Evolutionary conservation across 2,797 vertebrate genomes (phyloP), one percentile per base, ranked within the genome.

Genomic region (Sphenodon punctatus): DNA sequence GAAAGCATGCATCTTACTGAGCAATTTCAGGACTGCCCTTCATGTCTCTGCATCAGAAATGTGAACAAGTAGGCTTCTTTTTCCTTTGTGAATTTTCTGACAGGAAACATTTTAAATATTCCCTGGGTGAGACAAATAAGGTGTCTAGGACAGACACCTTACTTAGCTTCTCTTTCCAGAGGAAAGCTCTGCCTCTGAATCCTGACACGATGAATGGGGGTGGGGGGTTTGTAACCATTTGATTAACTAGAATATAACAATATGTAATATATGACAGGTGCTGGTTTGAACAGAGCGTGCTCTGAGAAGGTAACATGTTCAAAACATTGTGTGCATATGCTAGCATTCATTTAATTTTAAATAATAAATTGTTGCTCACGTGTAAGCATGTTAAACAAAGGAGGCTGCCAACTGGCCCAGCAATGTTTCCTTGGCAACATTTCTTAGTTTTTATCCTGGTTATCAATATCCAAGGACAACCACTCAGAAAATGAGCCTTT

Each of bases 361-460:
- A 88, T 72, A 79, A 81, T 59, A 83, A 77, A 87, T 86, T 74
- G 58, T 59, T 85, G 67, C 76, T 90, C 71, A 67, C 75, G 80
- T 70, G 64, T 86, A 89, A 92, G 89, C 84, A 85, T 89, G 32
- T 63, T 68, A 82, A 88, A 88, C 84, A 86, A 88, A 93, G 81
- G 79, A 92, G 81, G 41, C 58, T 85, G 85, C 82, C 87, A 88
- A 71, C 84, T 82, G 90, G 60, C 36, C 83, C 73, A 75, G 83
- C 82, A 78, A 82, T 2, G 90, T 93, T 94, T 91, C 88, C 89
- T 91, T 90, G 91, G 92, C 75, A 93, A 91, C 90, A 91, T 89
- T 91, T 92, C 87, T 91, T 90, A 82, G 90, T 82, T 91, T 93
- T 91, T 85, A 90, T 78, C 88, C 84, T 83, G 80, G 86, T 88